Conservation (phyloP, 2,888 invertebrate genomes). For the Trisateles emortualis region DNA sequence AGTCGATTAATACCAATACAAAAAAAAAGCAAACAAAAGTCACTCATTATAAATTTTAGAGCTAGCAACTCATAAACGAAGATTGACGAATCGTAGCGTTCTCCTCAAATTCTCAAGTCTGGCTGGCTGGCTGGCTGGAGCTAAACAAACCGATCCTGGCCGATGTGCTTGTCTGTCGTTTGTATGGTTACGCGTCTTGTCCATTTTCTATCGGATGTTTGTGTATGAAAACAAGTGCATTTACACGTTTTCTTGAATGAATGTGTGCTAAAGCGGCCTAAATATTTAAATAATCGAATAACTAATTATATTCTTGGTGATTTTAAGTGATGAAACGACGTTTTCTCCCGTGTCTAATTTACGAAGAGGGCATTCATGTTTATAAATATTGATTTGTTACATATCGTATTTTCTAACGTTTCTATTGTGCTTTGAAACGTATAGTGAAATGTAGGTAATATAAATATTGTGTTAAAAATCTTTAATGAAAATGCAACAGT, state of each 20-base stretch:
- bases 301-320: conserved; percentile 42
- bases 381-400: conserved; percentile 86
- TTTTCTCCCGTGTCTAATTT: conserved; percentile 54
- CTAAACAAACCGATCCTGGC: conserved; percentile 69
- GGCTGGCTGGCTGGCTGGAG: not conserved
- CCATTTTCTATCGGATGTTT: conserved; percentile 62
- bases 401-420: conserved; percentile 52
- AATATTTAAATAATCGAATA: conserved; percentile 19
- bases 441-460: conserved; percentile 77
- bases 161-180: conserved; percentile 62
- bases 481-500: conserved; percentile 74
- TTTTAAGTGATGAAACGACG: conserved; percentile 50
- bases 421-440: conserved; percentile 60
- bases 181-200: conserved; percentile 47
- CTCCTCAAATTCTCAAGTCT: conserved; percentile 2
- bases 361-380: conserved; percentile 79
- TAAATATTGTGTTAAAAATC: conserved; percentile 43
- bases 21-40: not conserved
- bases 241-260: conserved; percentile 61
- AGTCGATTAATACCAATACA: not conserved
- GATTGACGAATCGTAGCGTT: conserved; percentile 58
- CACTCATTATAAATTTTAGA: not conserved
- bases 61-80: conserved; percentile 43
- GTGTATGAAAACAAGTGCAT: conserved; percentile 70
- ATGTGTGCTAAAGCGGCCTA: conserved; percentile 39